A percentile compares a stretch with the other conserved stretches of the same genome.
These are phyloP conservation scores for Crocallis elinguaria DNA, from an alignment of 2,888 invertebrate species.

Conservation along the genomic window DNA sequence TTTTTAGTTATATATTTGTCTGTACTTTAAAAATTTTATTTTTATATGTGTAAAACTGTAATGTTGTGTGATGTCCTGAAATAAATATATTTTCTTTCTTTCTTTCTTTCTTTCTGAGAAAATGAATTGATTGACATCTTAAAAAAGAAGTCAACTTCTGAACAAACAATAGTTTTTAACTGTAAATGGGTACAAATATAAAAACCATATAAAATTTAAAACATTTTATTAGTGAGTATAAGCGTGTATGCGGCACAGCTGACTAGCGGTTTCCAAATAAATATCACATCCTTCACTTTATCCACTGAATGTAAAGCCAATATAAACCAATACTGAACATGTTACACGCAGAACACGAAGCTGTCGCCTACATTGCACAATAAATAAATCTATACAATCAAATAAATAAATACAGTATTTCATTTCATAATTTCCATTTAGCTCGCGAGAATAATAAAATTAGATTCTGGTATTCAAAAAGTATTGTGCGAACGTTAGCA, in stretches of 20 bases:
- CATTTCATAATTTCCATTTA: constrained; percentile 33
- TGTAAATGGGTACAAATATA: constrained; percentile 32
- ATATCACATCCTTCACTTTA: constrained; percentile 70
- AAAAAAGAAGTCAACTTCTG: no score
- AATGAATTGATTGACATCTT: no score
- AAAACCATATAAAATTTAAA: constrained; percentile 57
- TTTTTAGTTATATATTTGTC: no score
- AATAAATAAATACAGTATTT: constrained; percentile 21
- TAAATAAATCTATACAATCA: constrained; percentile 21
- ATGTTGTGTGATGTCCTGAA: no score
- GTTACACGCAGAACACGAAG: constrained; percentile 24
- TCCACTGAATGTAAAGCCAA: constrained; percentile 44
- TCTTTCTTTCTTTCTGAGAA: no score
- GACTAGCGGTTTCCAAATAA: constrained; percentile 79
- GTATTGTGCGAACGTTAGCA: constrained; percentile 75
- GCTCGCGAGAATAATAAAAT: constrained; percentile 22
- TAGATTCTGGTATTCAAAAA: constrained; percentile 46
- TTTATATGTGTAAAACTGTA: no score
- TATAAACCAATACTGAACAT: constrained; percentile 43
- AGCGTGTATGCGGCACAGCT: constrained; percentile 83
- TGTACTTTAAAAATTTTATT: no score
- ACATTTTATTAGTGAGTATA: constrained; percentile 81
- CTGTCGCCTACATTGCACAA: constrained; percentile 7
- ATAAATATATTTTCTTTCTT: no score
- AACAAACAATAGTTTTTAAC: background rate